Base-by-base conservation (phyloP, 1,140 invertebrate species). In the Zaprionus kolodkinae region DNA sequence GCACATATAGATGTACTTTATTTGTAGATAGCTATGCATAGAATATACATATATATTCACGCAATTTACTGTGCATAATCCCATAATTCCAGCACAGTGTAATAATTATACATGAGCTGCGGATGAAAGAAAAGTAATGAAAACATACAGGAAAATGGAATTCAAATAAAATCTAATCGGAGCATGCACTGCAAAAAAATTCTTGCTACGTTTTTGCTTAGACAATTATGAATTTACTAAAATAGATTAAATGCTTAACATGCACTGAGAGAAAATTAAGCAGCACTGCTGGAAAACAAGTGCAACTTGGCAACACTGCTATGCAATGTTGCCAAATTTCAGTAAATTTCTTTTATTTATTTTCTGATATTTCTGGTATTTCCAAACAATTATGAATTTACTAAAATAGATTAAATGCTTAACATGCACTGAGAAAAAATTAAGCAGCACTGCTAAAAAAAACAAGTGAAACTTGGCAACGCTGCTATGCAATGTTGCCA, bases 1-100 rank as follows among this genome's bases (percentile, higher is more conserved):
- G n/a, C n/a, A 25, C n/a, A 6, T 6, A 21, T n/a, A n/a, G n/a
- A n/a, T 11, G 5, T 25, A 50, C 21, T 21, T 21, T 21, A 50
- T 25, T 9, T 21, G 11, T 21, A 48, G 17, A n/a, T 15, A n/a
- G 6, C 13, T 43, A 21, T 50, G 45, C 3, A 25, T 25, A 25
- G 10, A 25, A 10, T 9, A 12, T 17, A 50, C 9, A 50, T 50
- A 10, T 50, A 10, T 12, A 50, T 50, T 50, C 21, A 12, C 45
- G 17, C 17, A 50, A 50, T 50, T 50, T 50, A 50, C 45, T 50
- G 17, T 50, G 45, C 45, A 50, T 50, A 50, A 50, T 50, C 45
- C 17, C 45, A 50, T 25, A 50, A 50, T 50, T 6, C 45, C 17
- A 50, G 3, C 45, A 12, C 17, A 50, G 45, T 50, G 45, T 25